Conservation (phyloP, 2,797 vertebrate genomes). For the Tolypeutes matacus region DNA sequence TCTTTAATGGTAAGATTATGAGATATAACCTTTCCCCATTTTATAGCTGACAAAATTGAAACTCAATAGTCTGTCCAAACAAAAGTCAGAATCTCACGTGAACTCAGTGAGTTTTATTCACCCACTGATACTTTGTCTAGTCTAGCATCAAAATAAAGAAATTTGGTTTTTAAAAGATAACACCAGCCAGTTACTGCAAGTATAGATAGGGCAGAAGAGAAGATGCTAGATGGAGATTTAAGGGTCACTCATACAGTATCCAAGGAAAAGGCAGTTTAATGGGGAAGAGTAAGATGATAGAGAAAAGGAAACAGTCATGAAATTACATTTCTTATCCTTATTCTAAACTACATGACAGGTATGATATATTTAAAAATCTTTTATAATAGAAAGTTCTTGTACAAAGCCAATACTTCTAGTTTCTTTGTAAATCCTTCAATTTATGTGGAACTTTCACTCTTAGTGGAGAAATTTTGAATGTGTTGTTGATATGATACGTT, state of each 20-base stretch:
- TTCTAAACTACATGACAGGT: background rate
- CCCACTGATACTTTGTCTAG: background rate
- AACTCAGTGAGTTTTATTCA: background rate
- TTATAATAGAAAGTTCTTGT: background rate
- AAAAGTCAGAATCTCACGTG: constrained; percentile 28
- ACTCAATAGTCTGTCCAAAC: background rate
- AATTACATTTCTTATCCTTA: background rate
- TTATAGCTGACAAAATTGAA: constrained; percentile 80
- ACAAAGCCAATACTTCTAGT: background rate
- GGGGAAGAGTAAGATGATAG: background rate
- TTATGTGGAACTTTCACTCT: background rate
- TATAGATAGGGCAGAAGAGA: background rate
- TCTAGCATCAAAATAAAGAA: background rate
- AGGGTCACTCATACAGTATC: background rate
- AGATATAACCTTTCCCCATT: constrained; percentile 74
- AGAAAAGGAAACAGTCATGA: background rate
- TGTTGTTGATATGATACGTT: background rate
- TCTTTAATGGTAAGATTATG: constrained; percentile 24
- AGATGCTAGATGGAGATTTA: background rate
- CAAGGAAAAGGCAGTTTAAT: background rate
- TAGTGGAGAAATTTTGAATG: background rate
- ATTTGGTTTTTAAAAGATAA: background rate
- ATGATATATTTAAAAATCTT: background rate
- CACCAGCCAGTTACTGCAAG: background rate
- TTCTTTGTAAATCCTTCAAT: background rate